Evolutionary conservation across 1,140 invertebrate species (phyloP), one percentile per base, ranked within the genome.

Genomic region (Drosophila truncata): DNA sequence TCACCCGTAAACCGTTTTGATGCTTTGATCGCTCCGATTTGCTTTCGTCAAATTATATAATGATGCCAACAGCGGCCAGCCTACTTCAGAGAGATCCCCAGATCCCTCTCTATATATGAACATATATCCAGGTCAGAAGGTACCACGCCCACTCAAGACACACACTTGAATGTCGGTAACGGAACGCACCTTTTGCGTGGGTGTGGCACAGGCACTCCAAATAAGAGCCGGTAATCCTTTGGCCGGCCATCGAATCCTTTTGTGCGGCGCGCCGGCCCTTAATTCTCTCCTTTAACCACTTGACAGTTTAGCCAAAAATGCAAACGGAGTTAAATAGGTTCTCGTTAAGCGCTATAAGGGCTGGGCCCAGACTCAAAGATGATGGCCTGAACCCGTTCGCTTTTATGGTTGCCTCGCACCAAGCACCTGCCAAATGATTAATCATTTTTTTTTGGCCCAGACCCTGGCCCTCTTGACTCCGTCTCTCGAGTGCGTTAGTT

Each of bases 401-500:
- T 35, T 54, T 69, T 72, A 58, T 44, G 63, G 63, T 27, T 47
- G 60, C 54, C 35, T 57, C 50, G 33, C 49, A 54, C 39, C 52
- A 44, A 73, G 81, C 85, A 90, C 85, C 85, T 90, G 85, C 86
- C 85, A 90, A 82, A 90, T 90, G 85, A 90, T 90, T 90, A 90
- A 90, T 90, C 85, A 91, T 91, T 55, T 90, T 39, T 9, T 88
- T 74, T 20, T 46, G 44, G 62, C 33, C 39, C 63, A 60, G 59
- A 62, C 66, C 76, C 9, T 10, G 39, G n/a, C 35, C 18, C 44
- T 47, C 78, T 86, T 66, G 75, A 46, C 16, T 4, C 75, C 75
- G 65, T 42, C 25, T 16, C 64, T 79, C 67, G 62, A 72, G 62
- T 83, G 77, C 77, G 62, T 80, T 75, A 77, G 78, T 76, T 70